phyloP scores from a whole-genome alignment of 2,113 vertebrate genomes.

The Daphoenositta chrysoptera region DNA sequence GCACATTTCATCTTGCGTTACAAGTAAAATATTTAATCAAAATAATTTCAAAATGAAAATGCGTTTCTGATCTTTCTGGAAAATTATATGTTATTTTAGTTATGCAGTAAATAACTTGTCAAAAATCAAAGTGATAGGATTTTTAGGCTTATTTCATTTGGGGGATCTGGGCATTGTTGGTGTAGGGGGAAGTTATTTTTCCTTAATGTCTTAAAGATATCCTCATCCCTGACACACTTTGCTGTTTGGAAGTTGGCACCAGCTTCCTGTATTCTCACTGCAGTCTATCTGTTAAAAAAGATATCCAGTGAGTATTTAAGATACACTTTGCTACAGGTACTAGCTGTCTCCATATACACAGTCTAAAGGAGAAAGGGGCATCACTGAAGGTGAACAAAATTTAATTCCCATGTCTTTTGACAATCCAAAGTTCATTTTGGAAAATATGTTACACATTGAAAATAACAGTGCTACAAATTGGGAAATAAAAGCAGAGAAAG shows the following conservation, averaged over 20 bases:
- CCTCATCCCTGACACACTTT: background rate
- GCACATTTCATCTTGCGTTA: background rate
- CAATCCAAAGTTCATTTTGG: background rate
- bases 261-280: background rate
- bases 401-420: background rate
- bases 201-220: background rate
- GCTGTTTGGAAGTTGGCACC: background rate
- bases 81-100: background rate
- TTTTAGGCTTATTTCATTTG: background rate
- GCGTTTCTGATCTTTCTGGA: background rate
- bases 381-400: background rate
- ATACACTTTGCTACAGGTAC: slow-evolving; percentile 19
- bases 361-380: background rate
- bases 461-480: background rate
- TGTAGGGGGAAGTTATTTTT: background rate
- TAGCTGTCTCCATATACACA: background rate
- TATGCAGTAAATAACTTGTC: background rate
- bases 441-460: background rate
- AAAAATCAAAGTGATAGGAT: background rate
- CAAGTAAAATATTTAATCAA: background rate
- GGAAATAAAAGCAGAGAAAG: background rate
- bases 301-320: slow-evolving; percentile 30
- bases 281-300: slow-evolving; percentile 77
- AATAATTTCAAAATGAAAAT: background rate
- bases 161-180: background rate